Percentiles rank a stretch among this genome's conserved stretches.
Conservation (phyloP, 2,888 invertebrate genomes). For the Sphaerophoria rueppellii region DNA sequence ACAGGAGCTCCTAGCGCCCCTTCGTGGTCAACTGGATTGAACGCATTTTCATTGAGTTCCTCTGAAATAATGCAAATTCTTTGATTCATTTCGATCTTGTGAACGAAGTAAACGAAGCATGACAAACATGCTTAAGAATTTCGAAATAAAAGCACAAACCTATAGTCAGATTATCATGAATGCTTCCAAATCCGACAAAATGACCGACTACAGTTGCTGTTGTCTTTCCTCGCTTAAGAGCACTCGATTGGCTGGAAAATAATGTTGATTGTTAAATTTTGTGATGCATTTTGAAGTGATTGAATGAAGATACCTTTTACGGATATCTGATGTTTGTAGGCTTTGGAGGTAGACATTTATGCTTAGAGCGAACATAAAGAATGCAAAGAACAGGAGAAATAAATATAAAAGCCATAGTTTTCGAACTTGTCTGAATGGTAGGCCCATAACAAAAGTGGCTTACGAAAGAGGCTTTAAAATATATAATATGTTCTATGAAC, state of each 20-base stretch:
- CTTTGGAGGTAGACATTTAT: slow-evolving; percentile 81
- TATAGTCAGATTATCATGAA: slow-evolving; percentile 90
- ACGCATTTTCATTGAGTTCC: slow-evolving; percentile 88
- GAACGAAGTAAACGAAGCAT: slow-evolving; percentile 14
- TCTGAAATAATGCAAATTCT: slow-evolving; percentile 77
- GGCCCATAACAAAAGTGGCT: slow-evolving; percentile 77
- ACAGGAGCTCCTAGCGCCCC: slow-evolving; percentile 92
- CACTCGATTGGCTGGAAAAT: slow-evolving; percentile 71
- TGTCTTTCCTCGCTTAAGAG: slow-evolving; percentile 75
- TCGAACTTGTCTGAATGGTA: slow-evolving; percentile 80
- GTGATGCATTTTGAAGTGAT: background rate
- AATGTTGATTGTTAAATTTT: background rate
- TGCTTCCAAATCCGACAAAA: slow-evolving; percentile 91
- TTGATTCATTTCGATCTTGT: background rate
- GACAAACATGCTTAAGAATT: slow-evolving; percentile 4
- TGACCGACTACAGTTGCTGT: slow-evolving; percentile 90
- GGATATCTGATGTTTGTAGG: slow-evolving; percentile 75
- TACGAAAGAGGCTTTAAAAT: background rate
- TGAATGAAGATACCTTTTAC: slow-evolving; percentile 35
- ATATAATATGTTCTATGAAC: background rate
- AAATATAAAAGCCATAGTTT: slow-evolving; percentile 81
- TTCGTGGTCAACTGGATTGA: slow-evolving; percentile 88
- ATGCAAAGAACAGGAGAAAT: slow-evolving; percentile 81
- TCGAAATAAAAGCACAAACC: slow-evolving; percentile 81
- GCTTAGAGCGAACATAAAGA: slow-evolving; percentile 82